Percentiles rank a stretch among this genome's conserved stretches.
Evolutionary conservation across 2,888 invertebrate genomes (phyloP).

Genomic region (Clistopyga incitator): DNA sequence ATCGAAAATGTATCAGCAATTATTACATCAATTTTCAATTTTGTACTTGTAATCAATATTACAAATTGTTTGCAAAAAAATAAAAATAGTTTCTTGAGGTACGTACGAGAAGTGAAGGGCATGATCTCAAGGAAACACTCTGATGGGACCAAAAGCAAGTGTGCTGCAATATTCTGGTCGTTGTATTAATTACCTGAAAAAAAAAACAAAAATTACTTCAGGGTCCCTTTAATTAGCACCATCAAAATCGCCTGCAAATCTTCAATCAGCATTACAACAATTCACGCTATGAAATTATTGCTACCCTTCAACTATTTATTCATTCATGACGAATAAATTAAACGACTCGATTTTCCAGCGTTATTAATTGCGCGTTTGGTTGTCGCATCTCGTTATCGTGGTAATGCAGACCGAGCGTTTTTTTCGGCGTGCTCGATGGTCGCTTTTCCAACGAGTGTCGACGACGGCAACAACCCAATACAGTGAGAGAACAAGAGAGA

Average conservation of each 20-base stretch:
- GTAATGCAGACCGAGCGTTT: slow-evolving; percentile 65
- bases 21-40: not conserved
- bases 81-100: not conserved
- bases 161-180: not conserved
- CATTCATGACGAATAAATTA: slow-evolving; percentile 7
- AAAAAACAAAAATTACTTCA: not conserved
- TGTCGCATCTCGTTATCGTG: slow-evolving; percentile 62
- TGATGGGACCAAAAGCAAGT: not conserved
- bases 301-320: not conserved
- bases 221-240: not conserved
- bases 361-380: slow-evolving; percentile 30
- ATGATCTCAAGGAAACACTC: slow-evolving; percentile 5
- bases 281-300: not conserved
- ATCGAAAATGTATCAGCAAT: not conserved
- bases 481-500: slow-evolving; percentile 35
- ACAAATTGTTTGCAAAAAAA: not conserved
- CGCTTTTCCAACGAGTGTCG: slow-evolving; percentile 60
- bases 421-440: slow-evolving; percentile 60
- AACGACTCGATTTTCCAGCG: slow-evolving; percentile 48
- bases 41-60: not conserved
- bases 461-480: slow-evolving; percentile 49
- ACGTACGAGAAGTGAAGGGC: not conserved
- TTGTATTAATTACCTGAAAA: not conserved
- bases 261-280: not conserved
- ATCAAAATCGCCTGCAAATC: not conserved